Conservation (phyloP, 2,888 invertebrate genomes). For the Amphipoea lucens region DNA sequence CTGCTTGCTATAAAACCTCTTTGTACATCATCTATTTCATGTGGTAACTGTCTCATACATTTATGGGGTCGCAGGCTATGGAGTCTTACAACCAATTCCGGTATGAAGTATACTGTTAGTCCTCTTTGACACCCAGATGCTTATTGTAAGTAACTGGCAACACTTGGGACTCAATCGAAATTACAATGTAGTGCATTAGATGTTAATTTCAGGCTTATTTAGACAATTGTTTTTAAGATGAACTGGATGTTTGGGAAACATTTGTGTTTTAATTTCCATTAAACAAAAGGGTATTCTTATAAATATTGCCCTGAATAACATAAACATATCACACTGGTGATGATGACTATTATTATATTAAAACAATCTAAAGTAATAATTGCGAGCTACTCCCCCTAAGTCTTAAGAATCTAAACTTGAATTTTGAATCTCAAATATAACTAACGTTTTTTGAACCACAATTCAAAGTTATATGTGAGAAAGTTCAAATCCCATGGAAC, state of each 20-base stretch:
- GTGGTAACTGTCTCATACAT: constrained; percentile 78
- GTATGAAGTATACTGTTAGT: constrained; percentile 84
- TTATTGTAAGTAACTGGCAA: constrained; percentile 84
- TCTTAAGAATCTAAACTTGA: not conserved
- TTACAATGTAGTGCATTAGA: not conserved
- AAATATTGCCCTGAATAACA: not conserved
- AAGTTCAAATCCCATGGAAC: no score
- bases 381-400: no score
- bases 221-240: not conserved
- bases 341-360: not conserved
- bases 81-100: constrained; percentile 84
- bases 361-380: not conserved
- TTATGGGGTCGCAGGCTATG: constrained; percentile 82
- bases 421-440: not conserved
- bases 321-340: not conserved
- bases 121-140: constrained; percentile 89
- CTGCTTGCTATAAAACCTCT: not conserved
- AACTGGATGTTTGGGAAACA: not conserved
- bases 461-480: not conserved
- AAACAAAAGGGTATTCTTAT: not conserved
- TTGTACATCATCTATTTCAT: not conserved
- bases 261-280: not conserved
- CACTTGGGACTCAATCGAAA: constrained; percentile 81
- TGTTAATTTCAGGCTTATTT: not conserved
- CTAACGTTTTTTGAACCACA: not conserved